Percentiles rank a stretch among this genome's conserved stretches.
Conservation (phyloP, 1,140 invertebrate genomes). For the Sminthurides bifidus region DNA sequence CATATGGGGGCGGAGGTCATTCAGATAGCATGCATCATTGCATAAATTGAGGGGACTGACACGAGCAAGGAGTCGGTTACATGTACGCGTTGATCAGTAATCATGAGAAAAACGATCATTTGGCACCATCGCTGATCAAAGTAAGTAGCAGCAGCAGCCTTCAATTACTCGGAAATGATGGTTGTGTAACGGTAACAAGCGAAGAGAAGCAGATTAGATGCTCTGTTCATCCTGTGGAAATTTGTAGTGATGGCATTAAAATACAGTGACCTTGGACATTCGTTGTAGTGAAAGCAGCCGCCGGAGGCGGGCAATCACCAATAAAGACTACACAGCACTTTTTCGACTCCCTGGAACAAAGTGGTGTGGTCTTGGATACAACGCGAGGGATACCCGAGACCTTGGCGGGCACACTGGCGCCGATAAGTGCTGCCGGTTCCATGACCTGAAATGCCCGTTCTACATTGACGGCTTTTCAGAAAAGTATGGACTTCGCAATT, state of each 20-base stretch:
- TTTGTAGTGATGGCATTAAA: no score
- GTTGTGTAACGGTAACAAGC: neutral
- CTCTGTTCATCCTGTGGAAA: no score
- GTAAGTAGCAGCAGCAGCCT: no score
- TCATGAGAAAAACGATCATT: no score
- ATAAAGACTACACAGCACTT: constrained; percentile 48
- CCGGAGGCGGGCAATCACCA: no score
- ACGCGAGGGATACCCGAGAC: constrained; percentile 52
- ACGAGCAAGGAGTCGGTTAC: no score
- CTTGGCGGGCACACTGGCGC: constrained; percentile 61
- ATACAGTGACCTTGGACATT: neutral
- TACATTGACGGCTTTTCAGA: constrained; percentile 62
- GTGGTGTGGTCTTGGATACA: constrained; percentile 74
- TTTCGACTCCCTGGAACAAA: constrained; percentile 58
- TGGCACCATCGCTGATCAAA: no score
- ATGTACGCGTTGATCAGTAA: no score
- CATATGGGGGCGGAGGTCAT: no score
- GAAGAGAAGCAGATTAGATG: neutral
- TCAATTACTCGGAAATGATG: neutral
- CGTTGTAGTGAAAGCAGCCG: constrained; percentile 34
- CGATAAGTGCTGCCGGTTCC: constrained; percentile 69
- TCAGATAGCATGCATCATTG: no score
- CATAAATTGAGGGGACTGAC: no score
- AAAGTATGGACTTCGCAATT: constrained; percentile 71
- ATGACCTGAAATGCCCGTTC: constrained; percentile 67